Conservation (phyloP, 2,888 invertebrate genomes). For the Calameuta filiformis region DNA sequence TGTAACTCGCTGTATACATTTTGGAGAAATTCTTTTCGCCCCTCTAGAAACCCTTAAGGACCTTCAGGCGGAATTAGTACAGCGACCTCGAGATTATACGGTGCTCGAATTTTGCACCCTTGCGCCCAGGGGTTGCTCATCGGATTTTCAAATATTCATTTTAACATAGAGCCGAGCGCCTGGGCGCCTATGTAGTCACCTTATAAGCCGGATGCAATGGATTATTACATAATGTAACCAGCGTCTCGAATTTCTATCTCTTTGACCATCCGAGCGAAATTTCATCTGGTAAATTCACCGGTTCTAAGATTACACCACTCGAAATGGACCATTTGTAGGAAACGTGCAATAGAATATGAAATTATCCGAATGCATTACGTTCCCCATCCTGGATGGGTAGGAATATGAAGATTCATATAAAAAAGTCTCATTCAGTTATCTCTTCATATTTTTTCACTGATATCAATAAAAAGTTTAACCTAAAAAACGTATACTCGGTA, state of each 20-base stretch:
- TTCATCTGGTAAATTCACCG: neutral
- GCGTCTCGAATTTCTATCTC: neutral
- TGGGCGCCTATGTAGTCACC: constrained; percentile 16
- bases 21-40: neutral
- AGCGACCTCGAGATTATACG: constrained; percentile 24
- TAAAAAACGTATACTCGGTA: neutral
- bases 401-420: neutral
- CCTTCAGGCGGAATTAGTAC: constrained; percentile 26
- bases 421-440: neutral
- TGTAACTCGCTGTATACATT: neutral
- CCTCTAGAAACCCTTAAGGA: neutral
- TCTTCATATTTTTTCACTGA: neutral
- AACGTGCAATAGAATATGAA: neutral
- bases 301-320: neutral
- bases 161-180: constrained; percentile 24
- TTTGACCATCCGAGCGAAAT: neutral
- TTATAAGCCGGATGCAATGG: constrained; percentile 25
- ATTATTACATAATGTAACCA: constrained; percentile 12
- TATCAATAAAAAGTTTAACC: neutral
- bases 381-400: neutral
- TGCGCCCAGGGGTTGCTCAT: constrained; percentile 4
- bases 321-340: neutral
- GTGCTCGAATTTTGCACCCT: neutral
- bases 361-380: neutral
- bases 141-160: constrained; percentile 40